Conservation (phyloP, 2,888 invertebrate species). For the Anticlea derivata region DNA sequence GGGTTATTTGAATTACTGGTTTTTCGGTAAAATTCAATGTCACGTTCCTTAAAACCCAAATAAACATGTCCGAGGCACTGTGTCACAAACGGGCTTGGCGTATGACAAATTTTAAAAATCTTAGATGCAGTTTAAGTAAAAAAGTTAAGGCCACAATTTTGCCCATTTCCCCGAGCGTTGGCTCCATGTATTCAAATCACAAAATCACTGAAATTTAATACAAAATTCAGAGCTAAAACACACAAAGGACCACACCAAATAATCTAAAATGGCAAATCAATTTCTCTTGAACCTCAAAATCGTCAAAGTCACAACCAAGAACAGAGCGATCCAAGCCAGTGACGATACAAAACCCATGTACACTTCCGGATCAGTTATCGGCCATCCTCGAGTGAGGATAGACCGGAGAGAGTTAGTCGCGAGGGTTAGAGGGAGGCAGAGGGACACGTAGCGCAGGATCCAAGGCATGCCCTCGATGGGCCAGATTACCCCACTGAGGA, state of each 20-base stretch:
- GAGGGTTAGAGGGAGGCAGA: constrained; percentile 93
- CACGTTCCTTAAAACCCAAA: no score
- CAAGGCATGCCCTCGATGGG: constrained; percentile 98
- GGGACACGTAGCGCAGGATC: constrained; percentile 91
- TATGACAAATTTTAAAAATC: no score
- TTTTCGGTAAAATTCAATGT: not conserved
- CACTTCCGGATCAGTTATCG: constrained; percentile 90
- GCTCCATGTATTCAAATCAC: no score
- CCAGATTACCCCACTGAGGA: constrained; percentile 98
- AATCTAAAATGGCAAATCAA: constrained; percentile 62
- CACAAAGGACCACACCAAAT: constrained; percentile 27
- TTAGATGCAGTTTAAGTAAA: no score
- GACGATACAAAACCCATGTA: constrained; percentile 95
- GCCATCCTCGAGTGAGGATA: constrained; percentile 95
- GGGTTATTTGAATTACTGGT: not conserved
- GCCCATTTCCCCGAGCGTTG: no score
- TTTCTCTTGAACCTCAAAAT: constrained; percentile 92
- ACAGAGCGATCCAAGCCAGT: constrained; percentile 92
- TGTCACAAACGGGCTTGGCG: no score
- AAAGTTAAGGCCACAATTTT: no score
- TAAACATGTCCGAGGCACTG: no score
- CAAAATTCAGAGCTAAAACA: not conserved
- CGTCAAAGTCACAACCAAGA: constrained; percentile 90
- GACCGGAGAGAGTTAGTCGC: constrained; percentile 96
- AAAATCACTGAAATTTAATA: no score